Base-by-base conservation (phyloP, 2,888 invertebrate genomes). In the Lymantria dispar region DNA sequence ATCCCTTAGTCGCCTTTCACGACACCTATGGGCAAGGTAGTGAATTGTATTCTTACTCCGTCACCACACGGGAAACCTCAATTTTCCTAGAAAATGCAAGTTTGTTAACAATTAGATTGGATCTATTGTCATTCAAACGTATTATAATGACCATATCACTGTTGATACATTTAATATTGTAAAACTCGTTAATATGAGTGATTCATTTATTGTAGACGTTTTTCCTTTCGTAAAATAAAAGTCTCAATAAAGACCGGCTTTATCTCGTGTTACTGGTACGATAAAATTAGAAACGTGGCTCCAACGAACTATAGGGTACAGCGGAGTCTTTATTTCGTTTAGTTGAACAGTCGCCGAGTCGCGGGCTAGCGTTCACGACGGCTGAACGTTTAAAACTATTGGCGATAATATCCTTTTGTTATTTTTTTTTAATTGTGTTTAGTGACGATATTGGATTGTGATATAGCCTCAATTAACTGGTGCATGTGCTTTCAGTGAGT, bases 191-290 rank as follows among this genome's bases (percentile, higher is more conserved):
- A 13, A n/a, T 10, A 47, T 46, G 37, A 54, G 45, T 55, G 58
- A 60, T 59, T 57, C 45, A 58, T 58, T 48, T 47, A 55, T 55
- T 48, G 14, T 50, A 39, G 38, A 9, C 40, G 47, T 72, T 74
- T 70, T 60, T 59, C 52, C 43, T 64, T 59, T 55, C 65, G 71
- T 69, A 70, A 76, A 76, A 76, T 71, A 81, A 85, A 85, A 83
- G 79, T 76, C 74, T 78, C 78, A 80, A 84, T 86, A 87, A 89
- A 87, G 85, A 83, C 80, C 78, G 78, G 78, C 83, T 87, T 87
- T 89, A 91, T 89, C 88, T 89, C 89, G 87, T 87, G 80, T 90
- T 90, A 91, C 90, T 87, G 77, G 80, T 76, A 73, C 76, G 88
- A 78, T 85, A 89, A 87, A 90, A 87, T 89, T 91, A 90, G 89